Conservation (phyloP, 2,113 vertebrate species). For the Thalassoma bifasciatum region DNA sequence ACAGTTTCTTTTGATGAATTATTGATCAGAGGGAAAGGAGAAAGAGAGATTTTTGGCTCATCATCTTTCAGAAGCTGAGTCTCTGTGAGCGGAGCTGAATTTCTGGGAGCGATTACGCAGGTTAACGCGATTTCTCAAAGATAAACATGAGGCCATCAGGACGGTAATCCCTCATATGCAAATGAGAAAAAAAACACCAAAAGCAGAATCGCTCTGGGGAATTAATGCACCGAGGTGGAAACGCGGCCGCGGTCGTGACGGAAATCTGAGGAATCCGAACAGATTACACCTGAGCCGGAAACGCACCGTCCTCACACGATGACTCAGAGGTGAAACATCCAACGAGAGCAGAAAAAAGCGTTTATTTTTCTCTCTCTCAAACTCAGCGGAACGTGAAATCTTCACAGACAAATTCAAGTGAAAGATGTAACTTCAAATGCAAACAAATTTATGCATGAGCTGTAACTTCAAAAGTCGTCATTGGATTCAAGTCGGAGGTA, state of each 20-base stretch:
- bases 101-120: not conserved
- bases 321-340: conserved; percentile 51
- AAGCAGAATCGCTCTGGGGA: conserved; percentile 5
- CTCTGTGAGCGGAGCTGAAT: not conserved
- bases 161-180: conserved; percentile 2
- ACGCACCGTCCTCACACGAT: conserved; percentile 48
- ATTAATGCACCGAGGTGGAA: conserved; percentile 20
- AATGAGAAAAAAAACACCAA: conserved; percentile 15
- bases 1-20: conserved; percentile 22
- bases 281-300: conserved; percentile 59
- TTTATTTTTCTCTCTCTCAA: conserved; percentile 20
- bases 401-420: not conserved
- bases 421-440: too few species aligned
- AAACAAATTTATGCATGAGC: too few species aligned
- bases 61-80: conserved; percentile 13
- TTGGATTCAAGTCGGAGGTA: too few species aligned
- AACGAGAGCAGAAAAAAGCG: conserved; percentile 1
- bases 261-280: conserved; percentile 40
- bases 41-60: not conserved
- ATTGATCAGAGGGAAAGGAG: conserved; percentile 4
- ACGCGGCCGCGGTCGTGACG: conserved; percentile 39
- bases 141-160: conserved; percentile 7
- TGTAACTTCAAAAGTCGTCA: too few species aligned
- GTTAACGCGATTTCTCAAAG: conserved; percentile 13
- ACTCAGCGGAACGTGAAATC: not conserved